Percentiles rank a stretch among this genome's conserved stretches.
Conservation (phyloP, 2,888 invertebrate species). For the Phyllotreta cruciferae region DNA sequence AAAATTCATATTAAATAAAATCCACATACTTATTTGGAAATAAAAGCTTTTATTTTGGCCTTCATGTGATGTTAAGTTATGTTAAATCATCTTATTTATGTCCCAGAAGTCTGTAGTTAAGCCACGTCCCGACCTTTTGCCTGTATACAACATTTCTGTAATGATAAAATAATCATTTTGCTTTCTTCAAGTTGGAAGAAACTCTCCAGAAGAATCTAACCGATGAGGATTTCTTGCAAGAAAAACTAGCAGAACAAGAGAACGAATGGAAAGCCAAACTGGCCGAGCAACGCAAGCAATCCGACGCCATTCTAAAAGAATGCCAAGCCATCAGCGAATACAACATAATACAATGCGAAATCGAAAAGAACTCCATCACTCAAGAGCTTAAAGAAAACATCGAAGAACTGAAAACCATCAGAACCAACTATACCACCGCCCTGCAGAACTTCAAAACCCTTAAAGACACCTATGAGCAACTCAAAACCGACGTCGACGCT, state of each 20-base stretch:
- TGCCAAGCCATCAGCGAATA: conserved; percentile 65
- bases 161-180: background rate
- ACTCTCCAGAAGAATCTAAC: conserved; percentile 47
- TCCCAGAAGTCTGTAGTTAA: no score
- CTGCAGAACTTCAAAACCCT: conserved; percentile 40
- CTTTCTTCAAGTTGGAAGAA: conserved; percentile 49
- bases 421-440: conserved; percentile 39
- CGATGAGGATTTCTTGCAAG: conserved; percentile 58
- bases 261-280: conserved; percentile 58
- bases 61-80: no score
- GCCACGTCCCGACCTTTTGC: no score
- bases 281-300: conserved; percentile 59
- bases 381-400: conserved; percentile 47
- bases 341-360: conserved; percentile 63
- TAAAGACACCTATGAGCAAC: conserved; percentile 32
- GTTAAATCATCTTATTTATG: no score
- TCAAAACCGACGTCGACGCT: conserved; percentile 35
- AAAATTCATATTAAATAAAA: no score
- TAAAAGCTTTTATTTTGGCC: no score
- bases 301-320: conserved; percentile 63
- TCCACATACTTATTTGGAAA: no score
- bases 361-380: conserved; percentile 63
- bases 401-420: conserved; percentile 39
- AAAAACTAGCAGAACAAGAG: conserved; percentile 61
- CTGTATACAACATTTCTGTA: no score